A percentile compares a stretch with the other conserved stretches of the same genome.
phyloP scores from a whole-genome alignment of 2,888 invertebrate genomes.

The Eupelmus urozonus region DNA sequence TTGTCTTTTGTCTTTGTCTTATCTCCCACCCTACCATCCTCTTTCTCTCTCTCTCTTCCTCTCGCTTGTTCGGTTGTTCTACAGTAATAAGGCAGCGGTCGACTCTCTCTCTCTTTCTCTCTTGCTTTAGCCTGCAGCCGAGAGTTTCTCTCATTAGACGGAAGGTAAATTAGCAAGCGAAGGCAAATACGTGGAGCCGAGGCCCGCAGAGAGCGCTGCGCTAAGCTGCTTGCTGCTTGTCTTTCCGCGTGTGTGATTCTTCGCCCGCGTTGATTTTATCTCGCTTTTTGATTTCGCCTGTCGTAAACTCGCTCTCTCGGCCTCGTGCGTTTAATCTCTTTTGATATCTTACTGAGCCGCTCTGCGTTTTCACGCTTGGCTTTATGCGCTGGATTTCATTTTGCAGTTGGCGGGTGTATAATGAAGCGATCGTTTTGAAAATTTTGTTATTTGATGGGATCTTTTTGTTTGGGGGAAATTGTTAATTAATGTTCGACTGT shows the following conservation, averaged over 20 bases:
- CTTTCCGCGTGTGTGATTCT: conserved; percentile 42
- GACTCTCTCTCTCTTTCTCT: conserved; percentile 21
- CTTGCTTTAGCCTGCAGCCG: conserved; percentile 27
- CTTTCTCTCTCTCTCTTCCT: conserved; percentile 46
- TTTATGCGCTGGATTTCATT: too few species aligned
- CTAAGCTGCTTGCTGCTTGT: conserved; percentile 41
- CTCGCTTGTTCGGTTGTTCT: conserved; percentile 8
- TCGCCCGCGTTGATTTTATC: too few species aligned
- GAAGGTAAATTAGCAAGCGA: conserved; percentile 73
- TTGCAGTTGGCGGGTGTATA: too few species aligned
- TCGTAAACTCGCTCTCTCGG: not conserved
- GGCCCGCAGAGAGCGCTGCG: not conserved
- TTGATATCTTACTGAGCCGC: not conserved
- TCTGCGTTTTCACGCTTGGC: too few species aligned
- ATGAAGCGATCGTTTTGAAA: too few species aligned
- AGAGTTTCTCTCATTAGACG: conserved; percentile 70
- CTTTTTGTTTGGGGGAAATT: too few species aligned
- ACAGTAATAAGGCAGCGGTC: conserved; percentile 37
- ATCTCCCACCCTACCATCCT: conserved; percentile 3
- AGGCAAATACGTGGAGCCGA: conserved; percentile 66
- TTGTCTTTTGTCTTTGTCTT: conserved; percentile 54
- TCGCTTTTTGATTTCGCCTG: not conserved
- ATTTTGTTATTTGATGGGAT: too few species aligned
- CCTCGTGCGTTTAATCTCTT: not conserved
- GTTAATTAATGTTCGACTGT: too few species aligned